Evolutionary conservation across 2,888 invertebrate genomes (phyloP), one percentile per base, ranked within the genome.

Genomic region (Sphaerophoria rueppellii): DNA sequence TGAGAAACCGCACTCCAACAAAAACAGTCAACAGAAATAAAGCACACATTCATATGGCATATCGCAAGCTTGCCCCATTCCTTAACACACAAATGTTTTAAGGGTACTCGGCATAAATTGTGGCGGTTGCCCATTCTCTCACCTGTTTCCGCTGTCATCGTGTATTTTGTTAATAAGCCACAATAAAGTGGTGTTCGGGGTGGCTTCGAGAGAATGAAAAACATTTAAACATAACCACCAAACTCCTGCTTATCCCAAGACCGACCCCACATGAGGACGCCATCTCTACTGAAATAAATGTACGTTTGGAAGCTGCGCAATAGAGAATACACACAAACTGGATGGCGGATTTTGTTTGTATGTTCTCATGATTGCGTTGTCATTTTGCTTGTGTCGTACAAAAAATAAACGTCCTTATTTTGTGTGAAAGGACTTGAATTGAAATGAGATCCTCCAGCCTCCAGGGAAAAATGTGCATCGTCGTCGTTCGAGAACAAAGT

Each of bases 101-200:
- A 85, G 81, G 73, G 76, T 77, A 77, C 85, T 85, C 69, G n/a
- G 58, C 63, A 77, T 85, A 81, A 85, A 85, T 77, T 77, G 80
- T 69, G 70, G 54, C 81, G 72, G 76, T 24, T 69, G 16, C 72
- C 61, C 63, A 43, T 57, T 46, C 73, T 60, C 81, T 57, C 43
- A 24, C 24, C 24, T 24, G 24, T 2, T 24, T 24, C 24, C 24
- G 24, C 24, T 24, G 24, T 24, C 24, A 24, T 24, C 48, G 52
- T n/a, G 48, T 61, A 70, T 85, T 72, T 75, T 71, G 80, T 73
- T 85, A 81, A 85, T 85, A 81, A 81, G 81, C 81, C 85, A 81
- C 81, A 80, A 85, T 63, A 70, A 24, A 85, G 70, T 76, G 83
- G 72, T 58, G 57, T 74, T 61, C 55, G 79, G 75, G 61, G 67